Conservation (phyloP, 2,113 vertebrate species). For the Chrysochloris asiatica region DNA sequence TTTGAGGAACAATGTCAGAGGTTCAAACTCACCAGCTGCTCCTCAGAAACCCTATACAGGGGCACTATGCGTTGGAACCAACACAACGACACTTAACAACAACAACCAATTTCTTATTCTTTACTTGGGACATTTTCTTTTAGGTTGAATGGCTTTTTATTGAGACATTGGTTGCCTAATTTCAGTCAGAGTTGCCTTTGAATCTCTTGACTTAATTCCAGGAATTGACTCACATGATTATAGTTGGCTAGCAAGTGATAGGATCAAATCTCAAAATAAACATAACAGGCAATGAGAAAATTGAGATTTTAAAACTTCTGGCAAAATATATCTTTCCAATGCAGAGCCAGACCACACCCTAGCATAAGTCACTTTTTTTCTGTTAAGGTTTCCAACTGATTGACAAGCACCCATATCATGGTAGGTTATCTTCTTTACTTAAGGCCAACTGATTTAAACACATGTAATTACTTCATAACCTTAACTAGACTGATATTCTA, state of each 20-base stretch:
- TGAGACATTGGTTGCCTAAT: background rate
- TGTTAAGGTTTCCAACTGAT: background rate
- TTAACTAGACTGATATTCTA: no score
- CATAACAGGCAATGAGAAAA: background rate
- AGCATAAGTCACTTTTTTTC: background rate
- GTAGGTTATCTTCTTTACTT: background rate
- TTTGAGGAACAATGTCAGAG: no score
- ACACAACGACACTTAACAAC: no score
- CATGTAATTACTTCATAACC: background rate
- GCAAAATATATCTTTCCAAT: background rate
- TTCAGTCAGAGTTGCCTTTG: background rate
- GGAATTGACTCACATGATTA: background rate
- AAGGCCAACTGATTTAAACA: background rate
- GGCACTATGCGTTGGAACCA: no score
- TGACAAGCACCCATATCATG: background rate
- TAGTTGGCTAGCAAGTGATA: background rate
- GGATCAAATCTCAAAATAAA: background rate
- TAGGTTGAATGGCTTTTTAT: no score
- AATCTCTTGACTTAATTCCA: background rate
- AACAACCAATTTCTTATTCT: no score
- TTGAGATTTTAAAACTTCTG: background rate
- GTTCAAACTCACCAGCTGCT: no score
- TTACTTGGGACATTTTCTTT: no score
- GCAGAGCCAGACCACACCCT: background rate
- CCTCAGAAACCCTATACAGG: no score